phyloP scores from a whole-genome alignment of 2,888 invertebrate species.

The Limnephilus lunatus region DNA sequence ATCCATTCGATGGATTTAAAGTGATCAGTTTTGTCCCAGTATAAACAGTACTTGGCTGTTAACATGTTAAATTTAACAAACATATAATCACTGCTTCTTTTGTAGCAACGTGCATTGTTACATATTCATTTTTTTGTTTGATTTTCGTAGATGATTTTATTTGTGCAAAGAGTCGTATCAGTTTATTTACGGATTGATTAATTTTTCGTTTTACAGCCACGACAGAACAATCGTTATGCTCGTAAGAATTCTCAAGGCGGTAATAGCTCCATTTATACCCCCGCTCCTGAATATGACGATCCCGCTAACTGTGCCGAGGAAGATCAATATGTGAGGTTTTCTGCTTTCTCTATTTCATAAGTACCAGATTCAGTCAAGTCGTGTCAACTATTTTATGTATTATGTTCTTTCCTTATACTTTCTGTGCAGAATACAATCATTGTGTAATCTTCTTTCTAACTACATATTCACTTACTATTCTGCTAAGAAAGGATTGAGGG shows the following conservation, averaged over 20 bases:
- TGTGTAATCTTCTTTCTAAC: neutral
- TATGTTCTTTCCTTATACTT: neutral
- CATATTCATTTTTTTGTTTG: constrained; percentile 3
- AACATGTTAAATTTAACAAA: neutral
- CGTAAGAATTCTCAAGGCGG: constrained; percentile 88
- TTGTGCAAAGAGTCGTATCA: constrained; percentile 14
- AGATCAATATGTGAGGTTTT: constrained; percentile 86
- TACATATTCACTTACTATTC: neutral
- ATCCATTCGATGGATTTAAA: neutral
- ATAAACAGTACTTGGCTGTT: constrained; percentile 2
- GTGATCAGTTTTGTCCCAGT: neutral
- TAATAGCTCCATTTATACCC: constrained; percentile 88
- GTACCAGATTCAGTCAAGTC: neutral
- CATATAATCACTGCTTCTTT: constrained; percentile 6
- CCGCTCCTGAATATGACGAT: constrained; percentile 94
- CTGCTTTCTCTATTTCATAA: constrained; percentile 27
- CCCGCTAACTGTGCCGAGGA: constrained; percentile 95
- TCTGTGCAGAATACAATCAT: neutral
- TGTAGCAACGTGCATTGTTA: constrained; percentile 1
- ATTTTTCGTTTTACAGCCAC: constrained; percentile 72
- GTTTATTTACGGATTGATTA: constrained; percentile 37
- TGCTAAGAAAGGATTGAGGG: neutral
- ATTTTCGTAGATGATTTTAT: constrained; percentile 10
- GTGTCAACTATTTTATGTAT: neutral
- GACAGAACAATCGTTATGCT: constrained; percentile 83